Percentiles rank a stretch among this genome's conserved stretches.
Conservation (phyloP, 2,113 vertebrate species). For the Cinclus cinclus region DNA sequence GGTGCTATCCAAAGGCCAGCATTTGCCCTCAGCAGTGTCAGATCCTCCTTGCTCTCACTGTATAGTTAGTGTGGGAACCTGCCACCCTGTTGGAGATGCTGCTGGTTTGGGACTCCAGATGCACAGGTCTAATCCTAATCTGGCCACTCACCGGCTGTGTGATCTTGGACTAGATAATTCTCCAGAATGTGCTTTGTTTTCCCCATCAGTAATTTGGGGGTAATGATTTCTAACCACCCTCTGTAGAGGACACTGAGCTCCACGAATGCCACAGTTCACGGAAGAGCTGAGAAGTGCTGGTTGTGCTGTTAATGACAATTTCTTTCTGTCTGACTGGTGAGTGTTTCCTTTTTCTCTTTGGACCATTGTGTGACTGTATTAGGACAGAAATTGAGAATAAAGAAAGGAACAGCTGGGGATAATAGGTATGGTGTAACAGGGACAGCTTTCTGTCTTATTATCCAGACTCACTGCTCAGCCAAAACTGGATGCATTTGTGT, state of each 20-base stretch:
- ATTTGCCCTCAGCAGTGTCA: background rate
- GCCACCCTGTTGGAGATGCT: background rate
- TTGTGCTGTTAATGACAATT: background rate
- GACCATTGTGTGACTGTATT: background rate
- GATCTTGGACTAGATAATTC: background rate
- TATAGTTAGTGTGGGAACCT: background rate
- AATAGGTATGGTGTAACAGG: background rate
- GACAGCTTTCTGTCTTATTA: background rate
- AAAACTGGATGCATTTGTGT: background rate
- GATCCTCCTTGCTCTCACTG: background rate
- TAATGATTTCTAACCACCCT: background rate
- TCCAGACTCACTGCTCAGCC: background rate
- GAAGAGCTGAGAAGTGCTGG: background rate
- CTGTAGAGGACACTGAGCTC: background rate
- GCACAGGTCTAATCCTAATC: background rate
- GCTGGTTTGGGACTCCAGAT: background rate
- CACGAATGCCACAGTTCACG: rapidly evolving
- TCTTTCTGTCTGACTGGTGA: background rate
- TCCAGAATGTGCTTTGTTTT: background rate
- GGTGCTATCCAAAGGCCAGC: background rate
- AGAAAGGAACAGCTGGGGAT: background rate
- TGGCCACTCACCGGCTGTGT: background rate
- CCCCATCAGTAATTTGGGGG: background rate
- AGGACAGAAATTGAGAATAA: constrained; percentile 12
- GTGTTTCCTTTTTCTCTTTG: constrained; percentile 17